A percentile compares a stretch with the other conserved stretches of the same genome.
Evolutionary conservation across 1,140 invertebrate genomes (phyloP).

Genomic region (Polypedilum pembai): DNA sequence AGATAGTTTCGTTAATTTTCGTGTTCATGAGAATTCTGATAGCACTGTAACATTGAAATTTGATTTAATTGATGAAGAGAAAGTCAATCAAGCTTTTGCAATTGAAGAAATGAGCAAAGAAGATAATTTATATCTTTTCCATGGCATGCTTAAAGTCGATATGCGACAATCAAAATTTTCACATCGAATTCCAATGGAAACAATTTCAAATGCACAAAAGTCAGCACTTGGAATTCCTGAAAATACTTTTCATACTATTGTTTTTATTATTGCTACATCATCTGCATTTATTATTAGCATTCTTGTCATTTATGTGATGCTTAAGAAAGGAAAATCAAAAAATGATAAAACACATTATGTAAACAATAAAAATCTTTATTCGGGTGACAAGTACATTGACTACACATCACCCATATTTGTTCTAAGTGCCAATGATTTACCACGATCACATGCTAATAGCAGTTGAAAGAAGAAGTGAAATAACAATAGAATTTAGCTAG

Average conservation of each 20-base stretch:
- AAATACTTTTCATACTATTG: slow-evolving; percentile 38
- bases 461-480: too few species aligned
- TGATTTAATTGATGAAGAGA: slow-evolving; percentile 39
- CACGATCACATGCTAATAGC: neutral
- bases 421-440: slow-evolving; percentile 35
- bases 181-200: slow-evolving; percentile 34
- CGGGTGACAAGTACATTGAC: slow-evolving; percentile 36
- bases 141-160: slow-evolving; percentile 38
- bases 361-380: slow-evolving; percentile 27
- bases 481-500: too few species aligned
- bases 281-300: slow-evolving; percentile 42
- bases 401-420: slow-evolving; percentile 42
- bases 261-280: slow-evolving; percentile 42
- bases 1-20: slow-evolving; percentile 38
- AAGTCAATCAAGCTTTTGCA: slow-evolving; percentile 42
- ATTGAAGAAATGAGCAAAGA: slow-evolving; percentile 38
- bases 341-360: slow-evolving; percentile 28
- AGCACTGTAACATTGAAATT: slow-evolving; percentile 38
- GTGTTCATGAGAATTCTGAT: slow-evolving; percentile 42
- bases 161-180: slow-evolving; percentile 40
- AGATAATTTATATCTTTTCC: slow-evolving; percentile 36
- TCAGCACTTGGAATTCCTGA: slow-evolving; percentile 34
- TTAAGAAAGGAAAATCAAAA: slow-evolving; percentile 39
- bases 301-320: slow-evolving; percentile 42
- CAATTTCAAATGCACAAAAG: neutral